phyloP scores from a whole-genome alignment of 2,113 vertebrate species.

The Heterotilapia buettikoferi region DNA sequence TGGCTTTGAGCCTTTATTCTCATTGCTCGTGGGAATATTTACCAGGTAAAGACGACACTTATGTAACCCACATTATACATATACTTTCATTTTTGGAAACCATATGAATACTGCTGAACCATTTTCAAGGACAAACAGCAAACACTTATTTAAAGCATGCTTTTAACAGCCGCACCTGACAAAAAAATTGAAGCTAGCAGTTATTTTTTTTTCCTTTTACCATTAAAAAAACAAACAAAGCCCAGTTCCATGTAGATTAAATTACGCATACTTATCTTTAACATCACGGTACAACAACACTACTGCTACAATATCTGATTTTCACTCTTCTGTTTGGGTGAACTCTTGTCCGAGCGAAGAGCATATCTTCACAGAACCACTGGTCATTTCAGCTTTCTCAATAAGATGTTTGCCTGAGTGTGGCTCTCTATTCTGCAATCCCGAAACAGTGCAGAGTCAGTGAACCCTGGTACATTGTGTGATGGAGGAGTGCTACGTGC shows the following conservation, averaged over 20 bases:
- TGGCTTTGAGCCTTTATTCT: conserved; percentile 78
- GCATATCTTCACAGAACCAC: conserved; percentile 5
- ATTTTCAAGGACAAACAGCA: conserved; percentile 66
- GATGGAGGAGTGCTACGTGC: conserved; percentile 74
- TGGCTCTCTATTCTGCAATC: conserved; percentile 66
- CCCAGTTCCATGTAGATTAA: neutral
- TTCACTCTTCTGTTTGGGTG: neutral
- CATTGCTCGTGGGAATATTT: conserved; percentile 76
- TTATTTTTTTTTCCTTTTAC: neutral
- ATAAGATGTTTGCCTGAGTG: conserved; percentile 64
- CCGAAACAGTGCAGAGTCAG: conserved; percentile 69
- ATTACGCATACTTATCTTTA: neutral
- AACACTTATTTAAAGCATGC: conserved; percentile 36
- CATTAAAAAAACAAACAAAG: neutral
- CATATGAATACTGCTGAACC: conserved; percentile 20
- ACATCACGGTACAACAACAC: neutral
- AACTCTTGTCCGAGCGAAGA: neutral
- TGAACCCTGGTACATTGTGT: conserved; percentile 73
- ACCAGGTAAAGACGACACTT: conserved; percentile 70
- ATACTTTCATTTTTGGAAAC: conserved; percentile 52
- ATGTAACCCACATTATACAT: conserved; percentile 68
- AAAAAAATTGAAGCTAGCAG: neutral
- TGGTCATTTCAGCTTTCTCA: conserved; percentile 51
- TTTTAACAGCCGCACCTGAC: conserved; percentile 21
- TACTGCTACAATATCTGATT: neutral